phyloP scores from a whole-genome alignment of 2,797 vertebrate genomes.

The Lagocephalus sceleratus region DNA sequence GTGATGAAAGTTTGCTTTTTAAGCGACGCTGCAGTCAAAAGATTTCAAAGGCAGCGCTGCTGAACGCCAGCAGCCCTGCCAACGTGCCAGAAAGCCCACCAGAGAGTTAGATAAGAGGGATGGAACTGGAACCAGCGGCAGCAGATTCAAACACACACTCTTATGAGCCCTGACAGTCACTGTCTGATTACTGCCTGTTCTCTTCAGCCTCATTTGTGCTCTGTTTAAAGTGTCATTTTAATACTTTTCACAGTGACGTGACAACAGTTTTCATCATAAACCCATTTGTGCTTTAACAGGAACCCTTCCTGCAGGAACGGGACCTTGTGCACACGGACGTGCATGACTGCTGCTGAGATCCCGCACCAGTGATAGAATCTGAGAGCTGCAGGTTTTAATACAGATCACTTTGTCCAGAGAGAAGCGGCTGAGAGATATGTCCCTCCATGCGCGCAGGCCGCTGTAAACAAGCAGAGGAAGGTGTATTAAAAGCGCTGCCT shows the following conservation, averaged over 20 bases:
- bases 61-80: constrained; percentile 50
- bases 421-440: constrained; percentile 60
- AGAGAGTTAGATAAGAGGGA: constrained; percentile 63
- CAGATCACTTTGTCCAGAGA: constrained; percentile 56
- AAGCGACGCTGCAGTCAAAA: constrained; percentile 60
- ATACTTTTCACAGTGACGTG: constrained; percentile 42
- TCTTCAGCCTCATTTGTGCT: constrained; percentile 55
- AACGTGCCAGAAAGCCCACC: constrained; percentile 66
- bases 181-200: constrained; percentile 56
- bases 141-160: constrained; percentile 48
- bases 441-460: constrained; percentile 73
- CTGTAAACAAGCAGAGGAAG: constrained; percentile 83
- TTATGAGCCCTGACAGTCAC: constrained; percentile 57
- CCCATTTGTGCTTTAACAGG: constrained; percentile 20
- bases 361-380: constrained; percentile 49
- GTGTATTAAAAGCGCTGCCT: constrained; percentile 72
- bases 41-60: constrained; percentile 65
- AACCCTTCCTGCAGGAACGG: constrained; percentile 19
- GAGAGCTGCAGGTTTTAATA: constrained; percentile 68
- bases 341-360: constrained; percentile 11
- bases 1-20: constrained; percentile 65
- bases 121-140: constrained; percentile 42
- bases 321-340: background rate
- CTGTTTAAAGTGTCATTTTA: constrained; percentile 50
- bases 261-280: constrained; percentile 35